Base-by-base conservation (phyloP, 2,113 vertebrate species). In the Cephalophus harveyi region DNA sequence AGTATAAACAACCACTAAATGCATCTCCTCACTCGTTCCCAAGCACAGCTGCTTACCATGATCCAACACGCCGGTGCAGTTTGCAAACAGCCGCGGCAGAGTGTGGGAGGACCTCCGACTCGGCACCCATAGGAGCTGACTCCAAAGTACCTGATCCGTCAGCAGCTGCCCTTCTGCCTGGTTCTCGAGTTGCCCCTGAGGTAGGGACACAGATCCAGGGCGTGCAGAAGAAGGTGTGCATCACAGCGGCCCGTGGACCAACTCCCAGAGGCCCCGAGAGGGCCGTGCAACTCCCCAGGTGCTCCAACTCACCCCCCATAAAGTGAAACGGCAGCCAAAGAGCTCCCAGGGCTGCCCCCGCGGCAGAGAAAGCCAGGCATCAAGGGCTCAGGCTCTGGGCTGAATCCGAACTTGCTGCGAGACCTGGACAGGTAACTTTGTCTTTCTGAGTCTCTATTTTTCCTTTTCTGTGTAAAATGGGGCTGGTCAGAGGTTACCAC, bases 191-290 rank as follows among this genome's bases (percentile, higher is more conserved):
- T 4, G 0, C 62, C 11, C 4, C 13, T 15, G 62, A 1, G 8
- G 25, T 17, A 30, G 25, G 57, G 50, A 16, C 2, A 1, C 40
- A 40, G 74, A 76, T 48, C 25, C 52, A 10, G 52, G 52, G 3
- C 2, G 4, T 30, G 62, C 46, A 14, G 83, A 67, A 78, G 83
- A 86, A 2, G 0, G 0, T 4, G 6, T 40, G 71, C 40, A 11
- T 82, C 62, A 52, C 12, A 59, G 11, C 21, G 0, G 14, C 57
- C 48, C 2, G 1, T 16, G 3, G 30, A 1, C 19, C 11, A n/a
- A 85, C 17, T 55, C 71, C 48, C 46, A 43, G 89, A 43, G 64
- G 6, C 36, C 21, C 54, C 13, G 5, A 48, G 60, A 10, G n/a
- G 17, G 7, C 19, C 0, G 3, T 6, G 14, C 36, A 21, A 33